Evolutionary conservation across 2,888 invertebrate species (phyloP).

Genomic region (Diarsia rubi): DNA sequence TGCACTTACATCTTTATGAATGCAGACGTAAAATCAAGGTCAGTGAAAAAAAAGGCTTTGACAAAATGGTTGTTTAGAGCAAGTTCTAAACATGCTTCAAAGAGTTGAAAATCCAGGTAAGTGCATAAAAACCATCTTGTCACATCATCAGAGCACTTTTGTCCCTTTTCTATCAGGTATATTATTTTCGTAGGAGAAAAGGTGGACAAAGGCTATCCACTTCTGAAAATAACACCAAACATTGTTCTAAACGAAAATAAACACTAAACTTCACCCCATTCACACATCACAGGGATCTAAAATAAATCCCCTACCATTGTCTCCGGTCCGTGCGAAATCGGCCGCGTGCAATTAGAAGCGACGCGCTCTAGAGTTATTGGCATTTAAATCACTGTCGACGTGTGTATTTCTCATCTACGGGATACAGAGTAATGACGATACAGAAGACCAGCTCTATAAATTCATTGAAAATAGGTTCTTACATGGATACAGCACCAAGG

Average conservation of each 20-base stretch:
- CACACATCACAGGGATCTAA: conserved; percentile 56
- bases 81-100: not conserved
- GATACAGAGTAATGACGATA: conserved; percentile 5
- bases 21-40: not conserved
- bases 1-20: not conserved
- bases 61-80: not conserved
- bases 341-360: conserved; percentile 73
- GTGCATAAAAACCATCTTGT: not conserved
- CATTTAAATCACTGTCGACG: conserved; percentile 75
- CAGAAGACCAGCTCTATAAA: conserved; percentile 7
- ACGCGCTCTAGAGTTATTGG: conserved; percentile 71
- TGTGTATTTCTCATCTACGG: conserved; percentile 66
- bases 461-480: not conserved
- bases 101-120: not conserved
- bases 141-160: not conserved
- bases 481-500: not conserved
- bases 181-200: not conserved
- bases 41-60: not conserved
- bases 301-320: conserved; percentile 73
- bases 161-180: not conserved
- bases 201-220: not conserved
- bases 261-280: conserved; percentile 50
- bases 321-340: conserved; percentile 74
- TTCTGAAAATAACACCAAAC: conserved; percentile 33
- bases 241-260: conserved; percentile 38